Percentiles rank a stretch among this genome's conserved stretches.
Conservation (phyloP, 2,797 vertebrate genomes). For the Acipenser transmontanus region DNA sequence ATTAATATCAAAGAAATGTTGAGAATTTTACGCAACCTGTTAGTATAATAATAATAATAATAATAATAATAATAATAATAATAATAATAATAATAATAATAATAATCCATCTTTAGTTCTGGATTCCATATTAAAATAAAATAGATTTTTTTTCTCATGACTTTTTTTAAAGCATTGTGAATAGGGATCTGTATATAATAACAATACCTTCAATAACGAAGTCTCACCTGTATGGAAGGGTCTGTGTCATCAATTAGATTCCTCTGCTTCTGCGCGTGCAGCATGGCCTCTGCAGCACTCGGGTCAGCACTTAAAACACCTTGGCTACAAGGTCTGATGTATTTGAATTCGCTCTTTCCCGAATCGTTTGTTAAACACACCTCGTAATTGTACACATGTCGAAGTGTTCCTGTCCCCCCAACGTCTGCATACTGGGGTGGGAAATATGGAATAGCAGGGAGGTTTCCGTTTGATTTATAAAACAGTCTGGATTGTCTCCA, state of each 20-base stretch:
- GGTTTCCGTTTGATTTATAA: neutral
- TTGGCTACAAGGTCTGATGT: conserved; percentile 28
- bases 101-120: too few relatives aligned
- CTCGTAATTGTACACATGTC: conserved; percentile 24
- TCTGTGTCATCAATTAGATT: neutral
- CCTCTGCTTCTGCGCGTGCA: neutral
- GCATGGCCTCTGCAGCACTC: conserved; percentile 25
- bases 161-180: too few relatives aligned
- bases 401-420: conserved; percentile 23
- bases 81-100: too few relatives aligned
- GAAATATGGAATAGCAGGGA: conserved; percentile 27
- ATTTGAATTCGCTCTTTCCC: conserved; percentile 34
- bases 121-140: too few relatives aligned
- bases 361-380: conserved; percentile 40
- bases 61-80: too few relatives aligned
- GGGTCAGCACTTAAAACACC: conserved; percentile 26
- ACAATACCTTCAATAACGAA: too few relatives aligned
- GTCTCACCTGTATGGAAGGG: too few relatives aligned
- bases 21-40: neutral
- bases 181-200: too few relatives aligned
- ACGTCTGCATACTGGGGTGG: conserved; percentile 35
- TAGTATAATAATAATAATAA: neutral
- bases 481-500: too few relatives aligned
- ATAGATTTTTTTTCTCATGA: too few relatives aligned
- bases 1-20: neutral